A percentile compares a stretch with the other conserved stretches of the same genome.
phyloP scores from a whole-genome alignment of 1,140 invertebrate genomes.

The Cotesia typhae region DNA sequence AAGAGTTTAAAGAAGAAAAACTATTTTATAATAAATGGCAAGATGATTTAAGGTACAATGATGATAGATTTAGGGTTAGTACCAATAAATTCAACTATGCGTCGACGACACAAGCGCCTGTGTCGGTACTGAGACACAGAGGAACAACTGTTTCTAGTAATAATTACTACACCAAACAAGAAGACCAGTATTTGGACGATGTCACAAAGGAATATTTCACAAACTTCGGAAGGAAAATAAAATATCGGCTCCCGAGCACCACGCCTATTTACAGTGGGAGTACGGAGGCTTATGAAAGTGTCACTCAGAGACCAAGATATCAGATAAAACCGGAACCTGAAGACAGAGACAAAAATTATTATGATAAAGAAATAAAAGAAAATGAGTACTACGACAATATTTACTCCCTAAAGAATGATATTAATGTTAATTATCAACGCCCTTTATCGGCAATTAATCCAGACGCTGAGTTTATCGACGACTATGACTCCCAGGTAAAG shows the following conservation, averaged over 20 bases:
- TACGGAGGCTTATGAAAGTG: conserved; percentile 47
- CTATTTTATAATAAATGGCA: conserved; percentile 41
- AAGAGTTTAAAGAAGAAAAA: conserved; percentile 33
- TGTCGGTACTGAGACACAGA: background rate
- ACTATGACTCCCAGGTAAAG: conserved; percentile 30
- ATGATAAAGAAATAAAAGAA: conserved; percentile 48
- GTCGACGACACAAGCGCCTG: conserved; percentile 48
- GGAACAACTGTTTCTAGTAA: conserved; percentile 71
- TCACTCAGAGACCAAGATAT: conserved; percentile 55
- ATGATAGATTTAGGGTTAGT: conserved; percentile 9
- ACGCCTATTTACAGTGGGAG: conserved; percentile 67
- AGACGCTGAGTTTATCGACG: conserved; percentile 73
- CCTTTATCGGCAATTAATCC: conserved; percentile 71
- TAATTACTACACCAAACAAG: conserved; percentile 76
- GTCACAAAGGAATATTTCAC: conserved; percentile 81
- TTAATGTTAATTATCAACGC: conserved; percentile 71
- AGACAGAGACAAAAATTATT: conserved; percentile 47
- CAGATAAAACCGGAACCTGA: conserved; percentile 50
- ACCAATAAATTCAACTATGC: conserved; percentile 16
- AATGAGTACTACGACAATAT: conserved; percentile 61
- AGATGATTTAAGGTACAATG: conserved; percentile 32
- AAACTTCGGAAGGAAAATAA: conserved; percentile 77
- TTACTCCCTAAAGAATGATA: conserved; percentile 68
- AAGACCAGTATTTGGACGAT: conserved; percentile 76
- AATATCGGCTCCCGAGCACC: conserved; percentile 64